A percentile compares a stretch with the other conserved stretches of the same genome.
phyloP scores from a whole-genome alignment of 2,113 vertebrate genomes.

The Barnardius zonarius region DNA sequence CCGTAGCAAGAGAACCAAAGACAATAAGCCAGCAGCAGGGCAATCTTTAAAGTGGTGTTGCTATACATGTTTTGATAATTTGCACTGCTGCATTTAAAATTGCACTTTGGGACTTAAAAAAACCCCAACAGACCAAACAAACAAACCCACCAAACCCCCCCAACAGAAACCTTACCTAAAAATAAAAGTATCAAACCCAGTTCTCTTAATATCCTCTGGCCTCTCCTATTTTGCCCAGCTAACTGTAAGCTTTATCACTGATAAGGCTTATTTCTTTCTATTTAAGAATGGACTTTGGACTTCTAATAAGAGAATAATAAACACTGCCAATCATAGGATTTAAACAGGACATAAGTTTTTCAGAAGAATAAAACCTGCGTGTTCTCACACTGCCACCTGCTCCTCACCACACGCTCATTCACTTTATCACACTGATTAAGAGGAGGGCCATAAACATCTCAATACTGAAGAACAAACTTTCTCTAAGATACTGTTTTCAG shows the following conservation, averaged over 20 bases:
- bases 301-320: not conserved
- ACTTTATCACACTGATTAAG: not conserved
- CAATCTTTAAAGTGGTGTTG: not conserved
- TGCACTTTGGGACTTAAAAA: not conserved
- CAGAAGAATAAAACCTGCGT: not conserved
- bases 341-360: slow-evolving; percentile 6
- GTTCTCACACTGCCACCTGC: slow-evolving; percentile 26
- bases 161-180: not conserved
- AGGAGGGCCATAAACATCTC: slow-evolving; percentile 22
- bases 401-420: not conserved
- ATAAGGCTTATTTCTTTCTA: not conserved
- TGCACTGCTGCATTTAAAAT: not conserved
- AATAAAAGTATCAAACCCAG: not conserved
- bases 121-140: not conserved
- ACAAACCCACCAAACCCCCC: not conserved
- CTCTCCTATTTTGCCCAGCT: not conserved
- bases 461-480: slow-evolving; percentile 20
- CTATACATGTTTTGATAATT: not conserved
- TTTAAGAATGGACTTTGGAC: not conserved
- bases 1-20: not conserved
- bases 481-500: slow-evolving; percentile 26
- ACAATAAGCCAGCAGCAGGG: not conserved
- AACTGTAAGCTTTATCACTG: not conserved
- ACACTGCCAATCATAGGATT: not conserved
- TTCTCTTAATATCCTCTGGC: not conserved